Conservation (phyloP, 1,140 invertebrate species). For the Lepidurus packardi region DNA sequence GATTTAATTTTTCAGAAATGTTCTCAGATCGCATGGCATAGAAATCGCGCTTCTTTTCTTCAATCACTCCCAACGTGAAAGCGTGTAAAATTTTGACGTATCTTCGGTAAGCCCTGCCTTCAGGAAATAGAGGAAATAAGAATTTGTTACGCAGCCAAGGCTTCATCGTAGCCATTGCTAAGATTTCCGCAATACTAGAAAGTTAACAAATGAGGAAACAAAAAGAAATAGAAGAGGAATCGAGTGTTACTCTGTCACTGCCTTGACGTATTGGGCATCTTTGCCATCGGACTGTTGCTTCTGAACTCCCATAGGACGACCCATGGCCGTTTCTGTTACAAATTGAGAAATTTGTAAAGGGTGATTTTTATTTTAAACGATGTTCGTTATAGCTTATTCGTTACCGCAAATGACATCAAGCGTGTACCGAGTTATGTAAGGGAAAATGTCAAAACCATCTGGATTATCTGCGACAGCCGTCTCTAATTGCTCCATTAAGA, state of each 20-base stretch:
- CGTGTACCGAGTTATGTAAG: constrained; percentile 69
- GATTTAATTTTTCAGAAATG: neutral
- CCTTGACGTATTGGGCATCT: constrained; percentile 64
- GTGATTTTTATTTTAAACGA: neutral
- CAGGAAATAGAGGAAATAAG: constrained; percentile 70
- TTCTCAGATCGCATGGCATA: constrained; percentile 40
- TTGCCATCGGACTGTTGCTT: constrained; percentile 47
- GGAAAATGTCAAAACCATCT: constrained; percentile 66
- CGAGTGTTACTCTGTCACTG: constrained; percentile 46
- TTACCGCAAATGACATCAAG: constrained; percentile 76
- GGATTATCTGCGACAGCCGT: constrained; percentile 47
- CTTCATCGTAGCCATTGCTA: constrained; percentile 53
- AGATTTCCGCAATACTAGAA: constrained; percentile 42
- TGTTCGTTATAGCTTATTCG: neutral
- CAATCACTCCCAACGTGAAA: constrained; percentile 53
- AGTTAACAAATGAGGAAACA: neutral
- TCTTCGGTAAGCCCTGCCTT: constrained; percentile 65
- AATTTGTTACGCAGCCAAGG: constrained; percentile 74
- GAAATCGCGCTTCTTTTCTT: neutral
- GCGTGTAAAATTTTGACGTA: constrained; percentile 74
- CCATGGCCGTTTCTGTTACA: constrained; percentile 29
- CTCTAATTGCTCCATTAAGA: constrained; percentile 24
- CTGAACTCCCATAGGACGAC: constrained; percentile 36
- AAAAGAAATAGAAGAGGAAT: neutral
- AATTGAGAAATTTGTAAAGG: neutral